Evolutionary conservation across 2,113 vertebrate genomes (phyloP).

Genomic region (Alligator sinensis): DNA sequence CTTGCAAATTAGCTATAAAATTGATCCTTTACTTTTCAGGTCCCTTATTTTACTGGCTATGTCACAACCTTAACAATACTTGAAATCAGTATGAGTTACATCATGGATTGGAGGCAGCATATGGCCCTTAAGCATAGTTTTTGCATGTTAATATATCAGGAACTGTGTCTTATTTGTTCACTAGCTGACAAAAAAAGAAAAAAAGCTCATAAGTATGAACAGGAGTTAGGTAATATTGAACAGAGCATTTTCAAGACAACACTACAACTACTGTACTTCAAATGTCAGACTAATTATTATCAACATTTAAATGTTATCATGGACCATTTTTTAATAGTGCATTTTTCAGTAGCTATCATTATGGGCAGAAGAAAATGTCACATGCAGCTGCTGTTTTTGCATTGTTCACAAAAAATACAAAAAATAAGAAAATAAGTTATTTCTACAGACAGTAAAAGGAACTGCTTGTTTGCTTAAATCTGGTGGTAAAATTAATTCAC

Average conservation of each 20-base stretch:
- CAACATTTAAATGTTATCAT: conserved; percentile 84
- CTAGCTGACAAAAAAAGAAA: conserved; percentile 88
- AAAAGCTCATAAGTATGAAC: conserved; percentile 82
- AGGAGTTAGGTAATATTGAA: conserved; percentile 87
- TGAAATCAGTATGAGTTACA: conserved; percentile 75
- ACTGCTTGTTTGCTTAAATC: conserved; percentile 73
- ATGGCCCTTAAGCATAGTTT: conserved; percentile 75
- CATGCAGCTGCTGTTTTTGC: conserved; percentile 78
- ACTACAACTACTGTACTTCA: conserved; percentile 84
- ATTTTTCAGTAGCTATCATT: conserved; percentile 83
- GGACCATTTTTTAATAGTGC: conserved; percentile 82
- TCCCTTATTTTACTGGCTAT: conserved; percentile 61
- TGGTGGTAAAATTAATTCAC: conserved; percentile 75
- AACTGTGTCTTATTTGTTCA: conserved; percentile 84
- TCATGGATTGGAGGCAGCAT: conserved; percentile 73
- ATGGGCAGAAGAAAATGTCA: conserved; percentile 79
- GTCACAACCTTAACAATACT: conserved; percentile 73
- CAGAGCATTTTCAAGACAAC: conserved; percentile 89
- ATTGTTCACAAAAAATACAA: conserved; percentile 40
- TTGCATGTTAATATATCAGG: conserved; percentile 81
- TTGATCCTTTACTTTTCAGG: conserved; percentile 61
- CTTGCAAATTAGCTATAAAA: conserved; percentile 60
- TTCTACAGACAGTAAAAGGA: conserved; percentile 67
- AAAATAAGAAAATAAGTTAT: conserved; percentile 49
- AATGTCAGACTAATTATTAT: conserved; percentile 94